Percentiles rank a stretch among this genome's conserved stretches.
Conservation (phyloP, 2,113 vertebrate species). For the Scomber japonicus region DNA sequence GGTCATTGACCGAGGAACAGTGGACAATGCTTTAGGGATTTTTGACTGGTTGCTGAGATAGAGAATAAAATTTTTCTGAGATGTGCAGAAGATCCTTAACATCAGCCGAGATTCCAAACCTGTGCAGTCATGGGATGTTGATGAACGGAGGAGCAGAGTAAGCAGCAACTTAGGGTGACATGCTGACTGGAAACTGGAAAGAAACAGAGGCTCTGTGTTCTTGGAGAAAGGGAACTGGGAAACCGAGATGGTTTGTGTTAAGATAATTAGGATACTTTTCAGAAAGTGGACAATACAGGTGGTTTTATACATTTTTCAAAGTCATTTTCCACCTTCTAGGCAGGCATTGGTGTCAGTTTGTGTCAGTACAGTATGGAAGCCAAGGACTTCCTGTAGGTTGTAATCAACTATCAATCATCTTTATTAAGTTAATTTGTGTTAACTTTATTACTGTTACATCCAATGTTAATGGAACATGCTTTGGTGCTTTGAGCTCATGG, state of each 20-base stretch:
- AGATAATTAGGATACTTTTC: neutral
- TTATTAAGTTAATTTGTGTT: neutral
- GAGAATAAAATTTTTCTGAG: slow-evolving; percentile 1
- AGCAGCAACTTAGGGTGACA: slow-evolving; percentile 7
- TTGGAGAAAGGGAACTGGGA: neutral
- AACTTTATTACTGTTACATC: neutral
- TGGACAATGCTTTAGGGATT: neutral
- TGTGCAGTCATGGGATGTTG: slow-evolving; percentile 31
- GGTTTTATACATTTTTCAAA: neutral
- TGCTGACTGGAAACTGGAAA: slow-evolving; percentile 1
- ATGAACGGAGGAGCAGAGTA: slow-evolving; percentile 16
- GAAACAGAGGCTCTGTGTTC: neutral
- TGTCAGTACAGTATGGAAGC: neutral
- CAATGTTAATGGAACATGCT: neutral
- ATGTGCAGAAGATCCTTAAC: neutral
- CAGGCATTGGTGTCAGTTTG: neutral
- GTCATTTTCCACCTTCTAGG: neutral
- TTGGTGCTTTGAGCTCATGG: neutral
- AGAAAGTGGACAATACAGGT: too few species aligned
- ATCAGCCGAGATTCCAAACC: slow-evolving; percentile 31
- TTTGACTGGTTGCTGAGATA: slow-evolving; percentile 12
- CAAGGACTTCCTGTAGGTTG: neutral
- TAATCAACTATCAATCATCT: neutral
- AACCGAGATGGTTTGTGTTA: neutral
- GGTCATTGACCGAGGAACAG: neutral